A percentile compares a stretch with the other conserved stretches of the same genome.
These are phyloP conservation scores for Panopea generosa DNA, from an alignment of 2,888 invertebrate species.

Conservation along the genomic window DNA sequence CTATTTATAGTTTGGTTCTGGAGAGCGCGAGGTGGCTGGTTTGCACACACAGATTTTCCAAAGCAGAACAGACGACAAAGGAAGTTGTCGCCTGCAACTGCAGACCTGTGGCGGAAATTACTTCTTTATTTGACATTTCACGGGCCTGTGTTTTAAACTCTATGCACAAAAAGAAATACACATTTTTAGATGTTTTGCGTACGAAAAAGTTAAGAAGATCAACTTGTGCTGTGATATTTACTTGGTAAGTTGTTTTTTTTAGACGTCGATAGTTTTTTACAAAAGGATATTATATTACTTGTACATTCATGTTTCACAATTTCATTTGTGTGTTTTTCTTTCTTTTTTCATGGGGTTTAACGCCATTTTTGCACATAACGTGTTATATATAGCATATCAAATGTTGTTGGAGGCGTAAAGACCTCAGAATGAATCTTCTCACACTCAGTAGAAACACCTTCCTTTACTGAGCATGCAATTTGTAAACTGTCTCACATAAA, in stretches of 20 bases:
- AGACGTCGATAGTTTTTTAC: too few relatives aligned
- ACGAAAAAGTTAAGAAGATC: constrained; percentile 67
- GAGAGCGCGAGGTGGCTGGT: constrained; percentile 79
- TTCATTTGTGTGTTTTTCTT: not conserved
- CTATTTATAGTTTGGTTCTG: constrained; percentile 68
- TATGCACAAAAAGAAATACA: constrained; percentile 76
- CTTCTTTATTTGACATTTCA: constrained; percentile 72
- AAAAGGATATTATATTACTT: not conserved
- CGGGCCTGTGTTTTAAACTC: constrained; percentile 72
- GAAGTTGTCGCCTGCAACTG: constrained; percentile 77
- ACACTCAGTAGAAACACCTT: too few relatives aligned
- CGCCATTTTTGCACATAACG: too few relatives aligned
- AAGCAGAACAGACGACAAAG: constrained; percentile 71
- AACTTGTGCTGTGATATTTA: constrained; percentile 70
- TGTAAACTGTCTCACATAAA: too few relatives aligned
- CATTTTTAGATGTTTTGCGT: constrained; percentile 73
- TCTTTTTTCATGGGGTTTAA: too few relatives aligned
- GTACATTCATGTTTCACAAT: not conserved
- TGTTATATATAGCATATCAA: too few relatives aligned
- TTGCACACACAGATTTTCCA: constrained; percentile 73
- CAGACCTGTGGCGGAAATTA: constrained; percentile 70
- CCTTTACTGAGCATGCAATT: too few relatives aligned
- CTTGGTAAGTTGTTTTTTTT: constrained; percentile 66
- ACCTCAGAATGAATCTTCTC: too few relatives aligned
- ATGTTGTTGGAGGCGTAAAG: too few relatives aligned